Base-by-base conservation (phyloP, 1,140 invertebrate genomes). In the Sitophilus oryzae region DNA sequence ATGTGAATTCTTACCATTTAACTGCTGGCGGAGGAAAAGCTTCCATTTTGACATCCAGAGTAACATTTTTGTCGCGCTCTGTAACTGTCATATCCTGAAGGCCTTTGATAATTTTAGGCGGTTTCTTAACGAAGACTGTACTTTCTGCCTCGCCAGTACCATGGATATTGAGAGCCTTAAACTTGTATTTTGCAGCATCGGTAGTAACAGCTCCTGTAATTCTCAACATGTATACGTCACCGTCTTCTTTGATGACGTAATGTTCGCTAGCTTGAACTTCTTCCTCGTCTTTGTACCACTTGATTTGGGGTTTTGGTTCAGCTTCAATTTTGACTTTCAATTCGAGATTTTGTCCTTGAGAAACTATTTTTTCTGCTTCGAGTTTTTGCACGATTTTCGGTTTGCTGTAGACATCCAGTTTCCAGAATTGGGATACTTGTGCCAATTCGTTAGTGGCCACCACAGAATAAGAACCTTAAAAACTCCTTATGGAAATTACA, bases 401-500 rank as follows among this genome's bases (percentile, higher is more conserved):
- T 57, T 88, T 84, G 16, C 84, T 84, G 60, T 85, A 82, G 11
- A 92, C 86, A 6, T 82, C 79, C 46, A 89, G 77, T 56, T 86
- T 83, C 82, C 86, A 91, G 66, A 89, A 87, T 65, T 91, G 86
- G 0, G 89, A 89, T 35, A 88, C 88, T 72, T 92, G 88, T 68
- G 86, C 90, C 30, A 91, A 76, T 62, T 92, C 85, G 66, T 98
- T 98, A 48, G 85, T 86, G 0, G 93, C 90, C 1, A 93, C 82
- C 10, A 96, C 85, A 0, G 92, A 92, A 68, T 96, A 98, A n/a
- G 87, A 89, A 6, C 93, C 95, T 40, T 85, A 76, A 70, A 58
- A 11, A 37, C n/a, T n/a, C n/a, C n/a, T 23, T 41, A 15, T 8
- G 18, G 22, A 14, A 36, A n/a, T 51, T 47, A 53, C 30, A 35